Evolutionary conservation across 2,888 invertebrate species (phyloP).

Genomic region (Amiota mariae): DNA sequence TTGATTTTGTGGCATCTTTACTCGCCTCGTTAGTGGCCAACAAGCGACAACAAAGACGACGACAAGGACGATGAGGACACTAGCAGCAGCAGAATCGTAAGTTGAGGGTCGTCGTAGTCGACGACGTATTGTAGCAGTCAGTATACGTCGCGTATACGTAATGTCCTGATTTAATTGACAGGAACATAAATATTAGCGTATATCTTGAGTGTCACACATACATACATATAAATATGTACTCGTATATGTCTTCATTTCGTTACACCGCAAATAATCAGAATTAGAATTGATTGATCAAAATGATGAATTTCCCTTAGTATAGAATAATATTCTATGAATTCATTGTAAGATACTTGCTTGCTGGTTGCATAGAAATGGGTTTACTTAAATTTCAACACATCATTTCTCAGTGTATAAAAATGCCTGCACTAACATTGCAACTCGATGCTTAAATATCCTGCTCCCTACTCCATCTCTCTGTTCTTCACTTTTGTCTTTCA

Average conservation of each 20-base stretch:
- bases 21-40: conserved; percentile 69
- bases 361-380: too few relatives aligned
- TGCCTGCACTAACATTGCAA: too few relatives aligned
- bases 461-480: background rate
- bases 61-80: conserved; percentile 27
- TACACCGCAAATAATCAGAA: too few relatives aligned
- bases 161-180: conserved; percentile 73
- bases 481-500: background rate
- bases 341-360: too few relatives aligned
- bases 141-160: conserved; percentile 44
- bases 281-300: too few relatives aligned
- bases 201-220: conserved; percentile 54
- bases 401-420: too few relatives aligned
- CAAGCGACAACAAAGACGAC: conserved; percentile 61
- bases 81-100: background rate
- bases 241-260: background rate
- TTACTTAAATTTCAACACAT: too few relatives aligned
- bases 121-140: background rate
- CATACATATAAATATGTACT: background rate
- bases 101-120: conserved; percentile 1
- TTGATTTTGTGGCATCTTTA: conserved; percentile 69
- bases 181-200: conserved; percentile 72
- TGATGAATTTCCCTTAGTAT: too few relatives aligned
- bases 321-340: too few relatives aligned
- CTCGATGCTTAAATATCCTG: too few relatives aligned